phyloP scores from a whole-genome alignment of 2,888 invertebrate species.

The Caenorhabditis sulstoni region DNA sequence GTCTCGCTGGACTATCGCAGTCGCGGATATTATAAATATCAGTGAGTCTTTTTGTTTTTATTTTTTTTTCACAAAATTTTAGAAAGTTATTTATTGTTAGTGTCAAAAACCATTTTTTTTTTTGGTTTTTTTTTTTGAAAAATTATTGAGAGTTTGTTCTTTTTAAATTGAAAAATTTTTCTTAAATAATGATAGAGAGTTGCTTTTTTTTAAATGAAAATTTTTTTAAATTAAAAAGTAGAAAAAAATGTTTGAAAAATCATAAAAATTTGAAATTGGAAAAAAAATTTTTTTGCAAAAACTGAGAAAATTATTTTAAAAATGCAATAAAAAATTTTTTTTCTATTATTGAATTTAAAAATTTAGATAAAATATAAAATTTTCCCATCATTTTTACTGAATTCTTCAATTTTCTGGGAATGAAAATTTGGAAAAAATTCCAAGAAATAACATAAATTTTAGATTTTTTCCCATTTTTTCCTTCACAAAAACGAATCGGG shows the following conservation, averaged over 20 bases:
- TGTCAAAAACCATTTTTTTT: no score
- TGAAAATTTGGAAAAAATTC: background rate
- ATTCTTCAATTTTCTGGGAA: background rate
- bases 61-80: no score
- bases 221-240: no score
- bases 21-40: constrained; percentile 47
- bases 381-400: constrained; percentile 3
- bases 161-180: no score
- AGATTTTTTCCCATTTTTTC: no score
- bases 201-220: no score
- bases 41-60: constrained; percentile 30
- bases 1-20: constrained; percentile 67
- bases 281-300: background rate
- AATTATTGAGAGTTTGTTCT: no score
- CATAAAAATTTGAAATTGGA: background rate
- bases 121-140: no score
- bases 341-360: constrained; percentile 5
- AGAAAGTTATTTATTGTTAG: no score
- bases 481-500: no score
- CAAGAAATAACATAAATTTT: no score
- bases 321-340: background rate
- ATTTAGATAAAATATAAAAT: background rate
- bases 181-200: no score
- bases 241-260: constrained; percentile 8
- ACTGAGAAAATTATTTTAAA: background rate